Conservation (phyloP, 64 coral and sea anemone species). For the Stichodactyla helianthus region DNA sequence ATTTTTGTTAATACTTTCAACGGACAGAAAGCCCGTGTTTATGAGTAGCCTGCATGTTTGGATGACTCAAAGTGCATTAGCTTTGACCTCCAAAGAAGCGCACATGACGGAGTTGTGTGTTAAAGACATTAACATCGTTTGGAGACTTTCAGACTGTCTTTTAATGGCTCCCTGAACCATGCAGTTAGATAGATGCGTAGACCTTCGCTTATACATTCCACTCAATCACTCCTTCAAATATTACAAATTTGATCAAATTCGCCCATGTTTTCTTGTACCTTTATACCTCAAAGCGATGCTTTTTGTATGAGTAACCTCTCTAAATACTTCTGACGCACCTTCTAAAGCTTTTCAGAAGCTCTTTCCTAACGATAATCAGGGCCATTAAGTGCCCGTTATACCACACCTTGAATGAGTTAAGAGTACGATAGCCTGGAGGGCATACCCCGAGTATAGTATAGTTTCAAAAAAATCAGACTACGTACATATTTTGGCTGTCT, state of each 20-base stretch:
- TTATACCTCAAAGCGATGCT: not conserved
- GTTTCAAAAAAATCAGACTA: not conserved
- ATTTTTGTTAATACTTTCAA: constrained; percentile 22
- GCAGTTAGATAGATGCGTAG: not conserved
- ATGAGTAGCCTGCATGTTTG: constrained; percentile 6
- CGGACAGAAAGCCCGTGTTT: not conserved
- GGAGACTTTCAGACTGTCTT: constrained; percentile 1
- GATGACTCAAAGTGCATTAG: constrained; percentile 3
- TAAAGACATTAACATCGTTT: constrained; percentile 12
- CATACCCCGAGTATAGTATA: not conserved
- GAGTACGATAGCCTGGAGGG: not conserved
- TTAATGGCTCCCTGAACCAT: not conserved
- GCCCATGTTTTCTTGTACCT: not conserved
- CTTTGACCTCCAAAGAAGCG: constrained; percentile 12
- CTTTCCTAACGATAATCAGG: not conserved
- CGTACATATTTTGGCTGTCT: not conserved
- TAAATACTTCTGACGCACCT: not conserved
- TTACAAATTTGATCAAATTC: not conserved
- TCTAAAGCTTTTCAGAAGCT: not conserved
- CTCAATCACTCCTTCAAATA: not conserved
- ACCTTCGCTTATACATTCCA: not conserved
- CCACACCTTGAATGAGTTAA: constrained; percentile 10
- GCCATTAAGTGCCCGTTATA: not conserved
- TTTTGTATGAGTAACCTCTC: not conserved
- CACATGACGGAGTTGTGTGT: not conserved